Conservation (phyloP, 2,113 vertebrate genomes). For the Psittacula cyanocephala region DNA sequence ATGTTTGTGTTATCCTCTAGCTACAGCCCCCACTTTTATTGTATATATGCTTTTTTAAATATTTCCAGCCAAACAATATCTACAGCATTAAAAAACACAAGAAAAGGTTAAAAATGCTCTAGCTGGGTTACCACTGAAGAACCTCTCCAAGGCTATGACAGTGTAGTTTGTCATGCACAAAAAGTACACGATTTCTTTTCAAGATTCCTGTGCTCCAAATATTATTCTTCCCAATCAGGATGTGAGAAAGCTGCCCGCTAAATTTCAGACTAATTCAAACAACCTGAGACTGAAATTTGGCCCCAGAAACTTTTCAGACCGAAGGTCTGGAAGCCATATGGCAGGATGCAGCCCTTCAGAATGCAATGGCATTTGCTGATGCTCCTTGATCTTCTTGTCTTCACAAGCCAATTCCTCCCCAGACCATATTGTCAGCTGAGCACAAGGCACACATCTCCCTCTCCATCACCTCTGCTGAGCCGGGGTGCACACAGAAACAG, state of each 20-base stretch:
- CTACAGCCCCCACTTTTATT: not conserved
- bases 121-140: not conserved
- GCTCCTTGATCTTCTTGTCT: slow-evolving; percentile 57
- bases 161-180: not conserved
- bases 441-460: not conserved
- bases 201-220: not conserved
- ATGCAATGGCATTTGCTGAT: slow-evolving; percentile 3
- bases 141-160: not conserved
- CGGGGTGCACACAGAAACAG: not conserved
- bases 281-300: slow-evolving; percentile 32
- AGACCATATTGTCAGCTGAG: not conserved
- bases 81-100: not conserved
- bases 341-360: slow-evolving; percentile 62
- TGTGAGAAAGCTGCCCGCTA: slow-evolving; percentile 47
- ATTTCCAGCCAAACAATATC: not conserved
- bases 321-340: slow-evolving; percentile 62
- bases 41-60: not conserved
- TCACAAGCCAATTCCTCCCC: slow-evolving; percentile 10
- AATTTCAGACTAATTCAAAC: slow-evolving; percentile 56
- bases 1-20: not conserved
- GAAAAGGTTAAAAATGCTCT: not conserved
- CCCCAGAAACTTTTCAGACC: not conserved
- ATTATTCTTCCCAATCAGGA: slow-evolving; percentile 39
- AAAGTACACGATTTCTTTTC: not conserved
- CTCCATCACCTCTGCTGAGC: not conserved